A percentile compares a stretch with the other conserved stretches of the same genome.
Evolutionary conservation across 2,797 vertebrate genomes (phyloP).

Genomic region (Tauraco hartlaubi): DNA sequence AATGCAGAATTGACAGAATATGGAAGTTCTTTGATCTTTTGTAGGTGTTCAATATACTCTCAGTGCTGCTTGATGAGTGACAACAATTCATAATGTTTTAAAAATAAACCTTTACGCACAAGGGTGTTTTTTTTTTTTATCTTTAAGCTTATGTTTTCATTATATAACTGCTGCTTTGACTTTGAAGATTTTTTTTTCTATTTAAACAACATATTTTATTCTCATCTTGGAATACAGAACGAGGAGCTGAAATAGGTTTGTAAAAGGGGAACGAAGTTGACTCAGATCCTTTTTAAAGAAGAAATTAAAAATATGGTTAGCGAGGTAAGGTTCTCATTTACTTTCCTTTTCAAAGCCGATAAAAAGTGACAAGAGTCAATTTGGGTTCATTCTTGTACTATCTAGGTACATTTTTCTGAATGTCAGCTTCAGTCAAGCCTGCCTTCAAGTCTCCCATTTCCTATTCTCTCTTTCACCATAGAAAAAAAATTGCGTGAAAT

Average conservation of each 20-base stretch:
- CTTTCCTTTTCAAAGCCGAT: neutral
- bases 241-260: neutral
- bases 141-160: constrained; percentile 12
- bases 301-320: neutral
- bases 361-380: constrained; percentile 18
- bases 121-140: neutral
- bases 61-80: constrained; percentile 5
- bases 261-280: neutral
- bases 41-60: constrained; percentile 47
- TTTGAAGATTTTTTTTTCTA: constrained; percentile 22
- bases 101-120: constrained; percentile 41
- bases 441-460: neutral
- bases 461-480: neutral
- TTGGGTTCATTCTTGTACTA: neutral
- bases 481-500: neutral
- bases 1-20: constrained; percentile 55
- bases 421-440: neutral
- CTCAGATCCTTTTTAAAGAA: neutral
- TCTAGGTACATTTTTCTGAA: neutral
- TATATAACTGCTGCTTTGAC: constrained; percentile 22
- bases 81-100: constrained; percentile 43
- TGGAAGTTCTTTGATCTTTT: constrained; percentile 67
- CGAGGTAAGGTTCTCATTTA: neutral
- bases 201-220: constrained; percentile 36
- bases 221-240: neutral